Base-by-base conservation (phyloP, 2,888 invertebrate species). In the Cactoblastis cactorum region DNA sequence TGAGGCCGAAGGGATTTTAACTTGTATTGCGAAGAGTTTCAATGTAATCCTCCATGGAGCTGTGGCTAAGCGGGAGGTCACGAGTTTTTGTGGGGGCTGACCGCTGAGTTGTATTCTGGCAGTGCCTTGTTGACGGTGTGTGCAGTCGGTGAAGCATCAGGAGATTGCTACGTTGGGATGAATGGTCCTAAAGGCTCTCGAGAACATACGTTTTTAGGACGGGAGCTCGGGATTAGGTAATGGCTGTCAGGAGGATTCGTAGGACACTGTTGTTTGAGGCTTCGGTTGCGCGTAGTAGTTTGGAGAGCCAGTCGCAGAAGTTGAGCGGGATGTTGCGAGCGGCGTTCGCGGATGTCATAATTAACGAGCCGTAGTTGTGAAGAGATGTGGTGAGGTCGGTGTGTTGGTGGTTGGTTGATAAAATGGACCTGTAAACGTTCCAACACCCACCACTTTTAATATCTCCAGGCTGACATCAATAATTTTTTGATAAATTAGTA, bases 381-480 rank as follows among this genome's bases (percentile, higher is more conserved):
- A 85, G 80, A 86, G 83, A 85, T 88, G 88, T 86, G 85, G 88
- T 88, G 88, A 87, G 85, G 75, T 83, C 82, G 88, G 86, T 87
- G 87, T 88, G 86, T 86, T 88, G 87, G 88, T 88, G 84, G 88
- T 86, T 86, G 82, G 85, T 88, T 88, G 88, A 86, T 84, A 87
- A 82, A 88, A 88, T 88, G 88, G 88, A 90, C 90, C 90, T 90
- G 90, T 65, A 90, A 90, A 89, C 88, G 90, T 88, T 89, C 90
- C 90, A 90, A 90, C 90, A 90, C 88, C 90, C 90, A 89, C 89
- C 89, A 86, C 88, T 68, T 88, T 90, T 86, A 88, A 71, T 84
- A 75, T 72, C 78, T 80, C 66, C 74, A 75, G 63, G 41, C 33
- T 49, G 28, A 49, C 17, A 18, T 33, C 39, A 14, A 32, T n/a